phyloP scores from a whole-genome alignment of 2,113 vertebrate genomes.

The Phylloscopus whistleri region DNA sequence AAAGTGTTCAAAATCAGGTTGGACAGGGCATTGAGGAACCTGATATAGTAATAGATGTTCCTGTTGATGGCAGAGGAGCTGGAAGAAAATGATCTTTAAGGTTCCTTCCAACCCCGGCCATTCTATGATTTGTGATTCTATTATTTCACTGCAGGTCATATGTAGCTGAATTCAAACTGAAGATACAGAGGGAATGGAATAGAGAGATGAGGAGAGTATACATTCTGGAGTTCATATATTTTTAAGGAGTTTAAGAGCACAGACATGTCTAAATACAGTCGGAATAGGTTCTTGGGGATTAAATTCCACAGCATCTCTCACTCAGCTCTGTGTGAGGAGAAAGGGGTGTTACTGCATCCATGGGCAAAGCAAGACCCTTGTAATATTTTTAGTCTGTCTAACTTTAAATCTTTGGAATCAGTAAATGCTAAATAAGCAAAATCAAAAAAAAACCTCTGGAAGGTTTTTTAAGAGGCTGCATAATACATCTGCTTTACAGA shows the following conservation, averaged over 20 bases:
- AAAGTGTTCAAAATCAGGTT: neutral
- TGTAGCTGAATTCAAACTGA: neutral
- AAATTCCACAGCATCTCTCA: neutral
- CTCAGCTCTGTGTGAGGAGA: neutral
- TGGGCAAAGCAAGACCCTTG: neutral
- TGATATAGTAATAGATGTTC: neutral
- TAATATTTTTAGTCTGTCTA: neutral
- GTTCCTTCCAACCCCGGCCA: neutral
- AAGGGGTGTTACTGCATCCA: neutral
- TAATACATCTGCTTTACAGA: neutral
- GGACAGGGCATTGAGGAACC: rapidly evolving
- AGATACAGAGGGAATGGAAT: neutral
- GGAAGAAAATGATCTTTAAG: neutral
- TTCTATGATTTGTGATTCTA: neutral
- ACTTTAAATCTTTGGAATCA: neutral
- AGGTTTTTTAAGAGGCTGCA: neutral
- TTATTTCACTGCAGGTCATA: neutral
- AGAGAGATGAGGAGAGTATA: neutral
- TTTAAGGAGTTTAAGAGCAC: neutral
- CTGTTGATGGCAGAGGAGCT: neutral
- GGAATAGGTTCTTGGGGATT: neutral
- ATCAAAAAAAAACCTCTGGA: neutral
- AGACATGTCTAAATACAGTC: neutral
- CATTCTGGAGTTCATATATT: neutral
- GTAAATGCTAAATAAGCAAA: neutral